phyloP scores from a whole-genome alignment of 2,888 invertebrate species.

The Cremastinae sp. region DNA sequence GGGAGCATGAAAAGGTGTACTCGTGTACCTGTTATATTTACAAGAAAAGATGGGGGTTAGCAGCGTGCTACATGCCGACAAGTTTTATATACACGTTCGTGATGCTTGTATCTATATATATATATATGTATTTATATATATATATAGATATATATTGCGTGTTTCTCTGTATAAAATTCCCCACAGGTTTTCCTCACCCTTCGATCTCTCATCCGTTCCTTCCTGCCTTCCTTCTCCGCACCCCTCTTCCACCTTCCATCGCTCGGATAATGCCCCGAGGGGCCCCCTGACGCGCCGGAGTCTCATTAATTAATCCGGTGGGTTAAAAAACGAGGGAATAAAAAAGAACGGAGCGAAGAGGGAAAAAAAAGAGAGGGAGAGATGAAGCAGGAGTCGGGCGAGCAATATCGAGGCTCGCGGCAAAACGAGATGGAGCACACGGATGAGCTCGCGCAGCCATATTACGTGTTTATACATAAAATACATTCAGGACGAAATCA shows the following conservation, averaged over 20 bases:
- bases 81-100: conserved; percentile 55
- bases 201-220: conserved; percentile 16
- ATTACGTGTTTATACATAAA: not conserved
- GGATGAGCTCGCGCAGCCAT: conserved; percentile 21
- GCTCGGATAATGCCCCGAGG: conserved; percentile 71
- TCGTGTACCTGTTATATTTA: conserved; percentile 61
- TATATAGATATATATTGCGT: conserved; percentile 5
- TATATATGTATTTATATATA: not conserved
- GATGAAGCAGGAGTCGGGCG: conserved; percentile 15
- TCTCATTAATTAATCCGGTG: conserved; percentile 74
- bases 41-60: conserved; percentile 51
- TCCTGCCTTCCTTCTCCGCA: conserved; percentile 3
- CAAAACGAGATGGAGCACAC: not conserved
- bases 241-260: conserved; percentile 50
- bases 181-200: conserved; percentile 36
- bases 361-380: conserved; percentile 28
- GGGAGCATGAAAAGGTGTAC: conserved; percentile 52
- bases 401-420: not conserved
- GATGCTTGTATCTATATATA: conserved; percentile 28
- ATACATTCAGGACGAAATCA: no score
- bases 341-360: conserved; percentile 35
- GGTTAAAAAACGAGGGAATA: conserved; percentile 61
- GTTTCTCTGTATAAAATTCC: not conserved
- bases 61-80: conserved; percentile 52
- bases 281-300: conserved; percentile 56